Evolutionary conservation across 2,797 vertebrate species (phyloP), one percentile per base, ranked within the genome.

Genomic region (Danio tinwini): DNA sequence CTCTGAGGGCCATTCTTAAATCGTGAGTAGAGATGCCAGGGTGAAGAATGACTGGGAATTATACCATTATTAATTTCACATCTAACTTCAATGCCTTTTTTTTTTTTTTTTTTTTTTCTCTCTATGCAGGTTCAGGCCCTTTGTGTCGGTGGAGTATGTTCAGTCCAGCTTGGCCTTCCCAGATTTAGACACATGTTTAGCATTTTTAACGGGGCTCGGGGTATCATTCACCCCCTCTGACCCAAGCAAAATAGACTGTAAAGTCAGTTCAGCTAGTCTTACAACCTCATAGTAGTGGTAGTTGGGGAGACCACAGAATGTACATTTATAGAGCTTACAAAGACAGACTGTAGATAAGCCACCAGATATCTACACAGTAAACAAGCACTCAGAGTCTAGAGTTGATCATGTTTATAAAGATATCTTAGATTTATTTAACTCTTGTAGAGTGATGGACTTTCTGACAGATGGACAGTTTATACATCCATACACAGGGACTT

Each of bases 1-100:
- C 97, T 12, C 94, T 98, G 88, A 94, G 94, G 90, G 96, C 96
- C 80, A 96, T 98, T 89, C 90, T 97, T 82, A 98, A 98, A 97
- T 95, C 96, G 97, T 98, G 94, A 94, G 96, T 94, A 61, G 1
- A 29, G 3, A 37, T 62, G 14, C 12, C 39, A 3, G 29, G 17
- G 7, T 9, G 1, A 9, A 16, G 1, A 7, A 16, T 19, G 1
- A 7, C 1, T 16, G 2, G 37, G 13, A 47, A 65, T 9, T 3
- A 6, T 62, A 16, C 14, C n/a, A 3, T 45, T 63, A 8, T 17
- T 40, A 14, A 42, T 63, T 76, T 74, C 5, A 39, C 56, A n/a
- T 40, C 65, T 83, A 21, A 79, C 55, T 8, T n/a, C 10, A 71
- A 0, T 17, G 14, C 3, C 0, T 84, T 7, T 81, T 44, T 50